Evolutionary conservation across 2,888 invertebrate genomes (phyloP), one percentile per base, ranked within the genome.

Genomic region (Heteropelma amictum): DNA sequence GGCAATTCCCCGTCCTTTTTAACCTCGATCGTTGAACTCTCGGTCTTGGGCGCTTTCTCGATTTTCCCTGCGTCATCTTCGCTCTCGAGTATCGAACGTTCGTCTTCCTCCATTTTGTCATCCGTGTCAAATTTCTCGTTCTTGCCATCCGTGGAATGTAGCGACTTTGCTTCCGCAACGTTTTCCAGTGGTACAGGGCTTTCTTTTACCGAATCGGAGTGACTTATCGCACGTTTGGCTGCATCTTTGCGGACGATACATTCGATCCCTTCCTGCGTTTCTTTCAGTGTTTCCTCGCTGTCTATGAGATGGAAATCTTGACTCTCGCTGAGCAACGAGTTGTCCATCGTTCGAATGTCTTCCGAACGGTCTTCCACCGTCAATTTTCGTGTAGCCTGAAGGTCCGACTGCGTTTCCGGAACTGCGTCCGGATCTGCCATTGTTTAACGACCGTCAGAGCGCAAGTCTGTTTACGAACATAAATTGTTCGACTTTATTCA

Each of bases 231-330:
- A 8, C 26, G 10, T 4, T n/a, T 23, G 12, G 60, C 51, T 8
- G 45, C 14, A 3, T 60, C 47, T 12, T 58, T 19, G 28, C 21
- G 19, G 4, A 30, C 1, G 17, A 2, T 19, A 0, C n/a, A 30
- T 23, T 45, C 1, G 17, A 1, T 12, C 54, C 45, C 61, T 8
- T 60, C 30, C 14, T 58, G 47, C 0, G 40, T 33, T 7, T 56
- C 33, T 21, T 68, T 72, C 4, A 71, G 65, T 0, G 74, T 61
- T 10, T 80, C 85, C 0, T 70, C 79, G 1, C 64, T 61, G 54
- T 80, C 84, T 0, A 86, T 17, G 0, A 85, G 72, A 21, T 64
- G 79, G 74, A 85, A 85, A 72, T 85, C 84, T 72, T 85, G 86
- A 47, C 85, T 85, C 45, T 85, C 85, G 5, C 74, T 75, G 3